A percentile compares a stretch with the other conserved stretches of the same genome.
Evolutionary conservation across 37 sponge, comb jelly and placozoan species (phyloP).

Genomic region (Ephydatia muelleri): DNA sequence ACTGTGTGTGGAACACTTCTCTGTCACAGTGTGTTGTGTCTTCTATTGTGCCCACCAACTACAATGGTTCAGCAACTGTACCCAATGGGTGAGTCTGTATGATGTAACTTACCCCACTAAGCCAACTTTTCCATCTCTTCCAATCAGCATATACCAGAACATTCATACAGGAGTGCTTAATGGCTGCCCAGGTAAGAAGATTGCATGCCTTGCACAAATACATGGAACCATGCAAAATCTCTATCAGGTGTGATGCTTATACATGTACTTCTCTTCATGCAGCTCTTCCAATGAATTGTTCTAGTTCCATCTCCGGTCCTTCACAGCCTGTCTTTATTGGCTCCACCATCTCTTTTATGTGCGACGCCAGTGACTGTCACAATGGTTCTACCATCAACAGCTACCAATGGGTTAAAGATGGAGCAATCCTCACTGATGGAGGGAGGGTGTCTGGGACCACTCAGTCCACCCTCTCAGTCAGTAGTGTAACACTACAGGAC

Average conservation of each 20-base stretch:
- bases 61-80: not conserved
- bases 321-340: not conserved
- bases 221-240: not conserved
- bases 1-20: conserved; percentile 46
- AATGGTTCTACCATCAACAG: not conserved
- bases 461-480: not conserved
- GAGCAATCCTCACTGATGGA: not conserved
- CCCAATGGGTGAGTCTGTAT: not conserved
- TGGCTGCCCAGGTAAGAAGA: not conserved
- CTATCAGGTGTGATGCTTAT: too few relatives aligned
- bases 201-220: too few relatives aligned
- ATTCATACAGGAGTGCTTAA: not conserved
- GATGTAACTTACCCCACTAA: not conserved
- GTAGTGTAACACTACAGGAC: not conserved
- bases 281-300: not conserved
- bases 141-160: not conserved
- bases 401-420: not conserved
- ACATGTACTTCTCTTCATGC: not conserved
- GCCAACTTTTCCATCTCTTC: not conserved
- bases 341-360: not conserved
- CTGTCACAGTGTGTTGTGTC: not conserved
- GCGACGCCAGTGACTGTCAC: not conserved
- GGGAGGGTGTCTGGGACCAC: not conserved
- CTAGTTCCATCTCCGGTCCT: not conserved
- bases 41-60: not conserved